Conservation (phyloP, 2,888 invertebrate genomes). For the Mesorhabditis belari region DNA sequence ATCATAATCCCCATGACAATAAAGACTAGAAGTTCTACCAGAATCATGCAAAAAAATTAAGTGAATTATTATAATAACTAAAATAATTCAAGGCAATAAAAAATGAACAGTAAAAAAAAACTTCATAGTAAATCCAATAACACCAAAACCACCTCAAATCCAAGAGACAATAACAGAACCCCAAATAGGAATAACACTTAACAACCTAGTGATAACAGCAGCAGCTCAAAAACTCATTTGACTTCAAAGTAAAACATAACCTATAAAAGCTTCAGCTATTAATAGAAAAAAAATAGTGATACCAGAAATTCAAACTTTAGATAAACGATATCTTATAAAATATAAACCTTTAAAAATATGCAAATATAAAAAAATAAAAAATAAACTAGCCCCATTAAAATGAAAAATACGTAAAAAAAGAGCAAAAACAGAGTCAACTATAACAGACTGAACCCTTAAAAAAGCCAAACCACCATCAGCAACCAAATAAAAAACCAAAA, state of each 20-base stretch:
- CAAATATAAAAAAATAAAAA: conserved; percentile 44
- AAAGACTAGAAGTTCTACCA: conserved; percentile 38
- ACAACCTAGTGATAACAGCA: conserved; percentile 71
- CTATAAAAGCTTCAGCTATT: conserved; percentile 71
- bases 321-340: conserved; percentile 57
- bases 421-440: conserved; percentile 51
- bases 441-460: conserved; percentile 51
- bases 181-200: conserved; percentile 58
- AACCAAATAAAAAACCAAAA: conserved; percentile 52
- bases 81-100: conserved; percentile 67
- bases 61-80: conserved; percentile 47
- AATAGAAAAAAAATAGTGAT: conserved; percentile 65
- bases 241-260: conserved; percentile 72
- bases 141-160: conserved; percentile 72
- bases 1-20: conserved; percentile 42
- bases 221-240: conserved; percentile 78
- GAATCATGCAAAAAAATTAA: conserved; percentile 52
- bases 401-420: conserved; percentile 39
- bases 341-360: conserved; percentile 54
- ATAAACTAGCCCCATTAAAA: conserved; percentile 39
- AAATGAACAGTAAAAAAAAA: conserved; percentile 73
- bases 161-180: conserved; percentile 57
- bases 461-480: conserved; percentile 50
- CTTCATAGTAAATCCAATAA: conserved; percentile 69
- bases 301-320: conserved; percentile 65